Conservation (phyloP, 2,113 vertebrate genomes). For the Morone chrysops region DNA sequence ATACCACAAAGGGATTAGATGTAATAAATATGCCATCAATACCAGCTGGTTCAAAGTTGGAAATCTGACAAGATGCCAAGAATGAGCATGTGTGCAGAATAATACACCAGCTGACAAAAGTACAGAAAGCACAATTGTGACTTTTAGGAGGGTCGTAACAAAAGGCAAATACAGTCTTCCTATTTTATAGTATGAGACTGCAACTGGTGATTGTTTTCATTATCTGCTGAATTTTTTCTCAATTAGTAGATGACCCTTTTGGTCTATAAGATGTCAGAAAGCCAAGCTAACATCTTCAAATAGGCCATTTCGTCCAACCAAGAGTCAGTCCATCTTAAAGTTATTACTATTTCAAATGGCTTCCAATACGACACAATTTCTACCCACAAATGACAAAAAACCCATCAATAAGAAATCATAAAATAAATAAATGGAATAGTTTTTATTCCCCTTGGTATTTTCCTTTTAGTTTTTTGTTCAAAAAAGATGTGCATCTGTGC, state of each 20-base stretch:
- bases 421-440: background rate
- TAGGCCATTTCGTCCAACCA: background rate
- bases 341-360: background rate
- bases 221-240: background rate
- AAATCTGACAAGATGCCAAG: slow-evolving; percentile 61
- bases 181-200: too few species aligned
- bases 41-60: slow-evolving; percentile 68
- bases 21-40: slow-evolving; percentile 63
- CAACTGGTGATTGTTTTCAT: background rate
- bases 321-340: background rate
- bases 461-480: background rate
- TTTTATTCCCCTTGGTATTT: background rate
- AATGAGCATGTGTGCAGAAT: slow-evolving; percentile 8
- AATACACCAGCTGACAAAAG: slow-evolving; percentile 31
- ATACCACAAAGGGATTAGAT: slow-evolving; percentile 68
- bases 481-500: background rate
- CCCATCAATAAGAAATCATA: background rate
- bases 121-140: background rate
- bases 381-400: background rate
- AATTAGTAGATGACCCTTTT: background rate
- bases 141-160: background rate
- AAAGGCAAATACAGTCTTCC: background rate
- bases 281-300: background rate
- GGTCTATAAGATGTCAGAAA: background rate
- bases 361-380: too few species aligned